Percentiles rank a stretch among this genome's conserved stretches.
These are phyloP conservation scores for Gallinago media DNA, from an alignment of 2,113 vertebrate species.

Conservation along the genomic window DNA sequence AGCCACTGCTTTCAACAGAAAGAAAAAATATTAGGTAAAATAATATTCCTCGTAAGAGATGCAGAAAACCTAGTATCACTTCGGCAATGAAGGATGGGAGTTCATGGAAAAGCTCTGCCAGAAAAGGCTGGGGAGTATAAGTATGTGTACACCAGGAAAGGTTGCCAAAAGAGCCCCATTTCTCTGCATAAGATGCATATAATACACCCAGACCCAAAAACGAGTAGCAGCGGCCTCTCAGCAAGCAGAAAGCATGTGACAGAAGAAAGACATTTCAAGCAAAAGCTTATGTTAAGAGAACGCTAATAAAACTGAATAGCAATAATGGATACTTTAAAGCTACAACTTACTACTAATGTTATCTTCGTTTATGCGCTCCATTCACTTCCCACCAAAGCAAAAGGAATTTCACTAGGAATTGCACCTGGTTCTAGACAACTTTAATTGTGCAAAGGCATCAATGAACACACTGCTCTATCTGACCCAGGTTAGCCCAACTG, in stretches of 20 bases:
- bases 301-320: neutral
- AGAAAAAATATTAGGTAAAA: neutral
- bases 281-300: neutral
- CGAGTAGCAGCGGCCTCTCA: neutral
- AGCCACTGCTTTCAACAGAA: neutral
- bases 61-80: neutral
- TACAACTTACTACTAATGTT: neutral
- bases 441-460: neutral
- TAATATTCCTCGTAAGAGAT: neutral
- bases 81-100: neutral
- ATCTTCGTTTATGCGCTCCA: neutral
- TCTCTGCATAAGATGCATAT: accelerated
- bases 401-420: neutral
- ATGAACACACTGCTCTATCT: neutral
- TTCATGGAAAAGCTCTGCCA: neutral
- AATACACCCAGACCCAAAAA: neutral
- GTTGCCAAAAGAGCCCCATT: no score
- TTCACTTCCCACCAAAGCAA: neutral
- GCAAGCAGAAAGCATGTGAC: neutral
- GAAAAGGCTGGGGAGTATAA: no score
- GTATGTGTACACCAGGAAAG: no score
- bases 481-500: neutral
- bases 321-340: neutral
- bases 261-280: neutral
- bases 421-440: neutral